These are phyloP conservation scores for Pseudochaenichthys georgianus DNA, from an alignment of 2,797 vertebrate genomes.

Conservation along the genomic window DNA sequence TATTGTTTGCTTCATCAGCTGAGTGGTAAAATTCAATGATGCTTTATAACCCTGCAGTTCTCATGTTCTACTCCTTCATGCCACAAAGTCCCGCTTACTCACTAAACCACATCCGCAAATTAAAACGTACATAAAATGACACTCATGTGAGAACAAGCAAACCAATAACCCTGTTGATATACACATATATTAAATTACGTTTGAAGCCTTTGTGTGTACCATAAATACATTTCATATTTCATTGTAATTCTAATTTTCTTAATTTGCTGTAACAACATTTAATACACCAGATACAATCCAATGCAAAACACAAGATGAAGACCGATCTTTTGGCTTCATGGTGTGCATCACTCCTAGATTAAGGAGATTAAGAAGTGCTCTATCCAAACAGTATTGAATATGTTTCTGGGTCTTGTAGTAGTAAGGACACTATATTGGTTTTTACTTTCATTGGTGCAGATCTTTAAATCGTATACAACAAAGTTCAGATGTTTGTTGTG, in stretches of 20 bases:
- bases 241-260: too few species aligned
- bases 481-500: neutral
- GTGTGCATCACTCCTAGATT: too few species aligned
- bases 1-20: slow-evolving; percentile 11
- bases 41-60: neutral
- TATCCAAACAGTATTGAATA: too few species aligned
- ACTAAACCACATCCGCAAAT: neutral
- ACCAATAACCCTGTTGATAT: neutral
- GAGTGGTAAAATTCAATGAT: neutral
- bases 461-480: neutral
- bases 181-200: too few species aligned
- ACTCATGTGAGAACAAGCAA: neutral
- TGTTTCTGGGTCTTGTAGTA: too few species aligned
- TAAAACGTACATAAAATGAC: neutral
- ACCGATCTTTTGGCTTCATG: too few species aligned
- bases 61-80: neutral
- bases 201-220: too few species aligned
- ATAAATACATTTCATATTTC: too few species aligned
- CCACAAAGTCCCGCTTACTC: neutral
- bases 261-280: too few species aligned
- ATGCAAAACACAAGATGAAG: too few species aligned
- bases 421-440: neutral
- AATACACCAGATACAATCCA: too few species aligned
- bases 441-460: neutral
- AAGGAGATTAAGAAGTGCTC: too few species aligned